phyloP scores from a whole-genome alignment of 1,140 invertebrate species.

The Heliconius himera region DNA sequence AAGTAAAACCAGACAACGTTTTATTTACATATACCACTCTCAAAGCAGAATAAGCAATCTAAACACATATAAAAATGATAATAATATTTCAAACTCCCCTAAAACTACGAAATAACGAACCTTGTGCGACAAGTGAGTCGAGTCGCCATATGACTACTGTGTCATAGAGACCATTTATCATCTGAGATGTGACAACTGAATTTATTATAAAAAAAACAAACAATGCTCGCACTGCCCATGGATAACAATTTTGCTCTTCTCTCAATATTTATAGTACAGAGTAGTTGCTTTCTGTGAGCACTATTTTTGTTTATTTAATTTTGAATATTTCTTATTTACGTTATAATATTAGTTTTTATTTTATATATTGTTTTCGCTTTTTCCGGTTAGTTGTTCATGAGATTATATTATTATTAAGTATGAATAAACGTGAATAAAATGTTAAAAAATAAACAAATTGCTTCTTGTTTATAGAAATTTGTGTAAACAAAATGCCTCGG shows the following conservation, averaged over 20 bases:
- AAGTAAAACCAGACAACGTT: background rate
- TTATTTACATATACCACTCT: background rate
- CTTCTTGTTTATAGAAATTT: too few species aligned
- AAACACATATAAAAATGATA: conserved; percentile 44
- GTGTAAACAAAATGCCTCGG: too few species aligned
- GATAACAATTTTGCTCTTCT: conserved; percentile 61
- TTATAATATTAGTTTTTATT: background rate
- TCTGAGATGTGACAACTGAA: conserved; percentile 77
- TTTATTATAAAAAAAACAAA: conserved; percentile 79
- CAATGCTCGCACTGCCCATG: conserved; percentile 48
- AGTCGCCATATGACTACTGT: conserved; percentile 74
- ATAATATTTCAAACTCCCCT: conserved; percentile 40
- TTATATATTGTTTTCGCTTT: background rate
- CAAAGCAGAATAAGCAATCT: conserved; percentile 46
- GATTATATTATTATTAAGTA: too few species aligned
- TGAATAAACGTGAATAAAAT: too few species aligned
- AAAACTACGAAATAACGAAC: conserved; percentile 47
- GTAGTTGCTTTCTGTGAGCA: background rate
- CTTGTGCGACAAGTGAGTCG: conserved; percentile 62
- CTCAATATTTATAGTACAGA: conserved; percentile 54
- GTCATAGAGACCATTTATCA: conserved; percentile 74
- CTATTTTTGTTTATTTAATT: background rate
- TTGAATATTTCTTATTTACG: background rate
- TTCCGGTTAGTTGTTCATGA: too few species aligned
- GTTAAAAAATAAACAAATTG: too few species aligned